Percentiles rank a stretch among this genome's conserved stretches.
Conservation (phyloP, 92 coral and sea anemone species). For the Epizoanthus ramosus region DNA sequence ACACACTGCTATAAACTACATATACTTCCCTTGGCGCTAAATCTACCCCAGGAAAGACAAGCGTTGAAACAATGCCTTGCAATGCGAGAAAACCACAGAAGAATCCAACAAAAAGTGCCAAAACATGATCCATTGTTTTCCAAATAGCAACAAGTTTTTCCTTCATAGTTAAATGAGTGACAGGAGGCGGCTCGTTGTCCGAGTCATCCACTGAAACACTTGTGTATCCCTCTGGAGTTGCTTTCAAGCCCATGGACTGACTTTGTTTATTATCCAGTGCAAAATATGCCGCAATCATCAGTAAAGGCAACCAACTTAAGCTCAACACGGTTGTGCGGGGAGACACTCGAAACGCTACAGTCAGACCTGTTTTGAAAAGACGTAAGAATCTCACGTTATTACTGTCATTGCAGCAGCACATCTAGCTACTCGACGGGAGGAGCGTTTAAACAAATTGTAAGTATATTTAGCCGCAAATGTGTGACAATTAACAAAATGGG, state of each 20-base stretch:
- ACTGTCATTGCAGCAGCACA: no score
- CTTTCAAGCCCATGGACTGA: not conserved
- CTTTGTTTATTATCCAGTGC: not conserved
- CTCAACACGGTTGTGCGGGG: conserved; percentile 10
- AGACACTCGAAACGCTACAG: not conserved
- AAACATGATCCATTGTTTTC: conserved; percentile 3
- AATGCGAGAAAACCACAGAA: not conserved
- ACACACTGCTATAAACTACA: conserved; percentile 1
- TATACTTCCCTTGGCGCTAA: conserved; percentile 10
- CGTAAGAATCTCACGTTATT: not conserved
- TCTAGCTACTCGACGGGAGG: no score
- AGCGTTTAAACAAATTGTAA: no score
- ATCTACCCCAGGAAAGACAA: not conserved
- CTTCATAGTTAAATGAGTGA: not conserved
- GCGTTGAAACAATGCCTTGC: conserved; percentile 19
- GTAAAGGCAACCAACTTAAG: conserved; percentile 6
- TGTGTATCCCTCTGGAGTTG: not conserved
- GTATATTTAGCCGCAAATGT: no score
- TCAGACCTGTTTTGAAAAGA: conserved; percentile 1
- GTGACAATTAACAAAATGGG: no score
- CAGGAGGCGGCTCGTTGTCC: no score
- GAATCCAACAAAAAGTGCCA: conserved; percentile 5
- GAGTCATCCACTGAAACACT: not conserved
- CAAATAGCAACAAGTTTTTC: conserved; percentile 30
- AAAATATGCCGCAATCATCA: not conserved